These are phyloP conservation scores for Alloscopus bannaensis DNA, from an alignment of 2,888 invertebrate genomes.

Conservation along the genomic window DNA sequence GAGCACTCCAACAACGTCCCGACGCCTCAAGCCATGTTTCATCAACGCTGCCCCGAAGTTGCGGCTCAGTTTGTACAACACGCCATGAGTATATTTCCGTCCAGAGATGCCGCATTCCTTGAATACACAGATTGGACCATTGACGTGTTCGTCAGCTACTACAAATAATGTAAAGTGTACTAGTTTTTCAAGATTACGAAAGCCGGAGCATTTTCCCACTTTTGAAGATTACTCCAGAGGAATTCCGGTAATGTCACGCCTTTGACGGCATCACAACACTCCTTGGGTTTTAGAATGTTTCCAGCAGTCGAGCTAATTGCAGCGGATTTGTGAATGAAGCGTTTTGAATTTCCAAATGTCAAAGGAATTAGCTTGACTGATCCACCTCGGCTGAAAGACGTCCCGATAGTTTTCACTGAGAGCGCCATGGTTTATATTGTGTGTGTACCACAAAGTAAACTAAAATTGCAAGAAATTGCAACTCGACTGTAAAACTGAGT, in stretches of 20 bases:
- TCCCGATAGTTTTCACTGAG: neutral
- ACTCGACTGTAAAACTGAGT: too few relatives aligned
- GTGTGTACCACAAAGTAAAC: neutral
- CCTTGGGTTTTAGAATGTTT: constrained; percentile 12
- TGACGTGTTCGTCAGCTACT: too few relatives aligned
- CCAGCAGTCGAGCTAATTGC: neutral
- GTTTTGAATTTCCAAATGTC: neutral
- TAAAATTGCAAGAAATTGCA: too few relatives aligned
- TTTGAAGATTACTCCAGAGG: constrained; percentile 66
- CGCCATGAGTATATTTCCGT: constrained; percentile 58
- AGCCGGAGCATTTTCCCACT: constrained; percentile 66
- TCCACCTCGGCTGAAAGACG: neutral
- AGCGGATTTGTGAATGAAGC: neutral
- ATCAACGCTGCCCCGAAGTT: constrained; percentile 69
- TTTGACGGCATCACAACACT: constrained; percentile 49
- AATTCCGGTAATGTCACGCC: constrained; percentile 66
- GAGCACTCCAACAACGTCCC: constrained; percentile 71
- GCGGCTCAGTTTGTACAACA: constrained; percentile 64
- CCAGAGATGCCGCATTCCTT: constrained; percentile 69
- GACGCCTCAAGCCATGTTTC: constrained; percentile 62
- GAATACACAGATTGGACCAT: too few relatives aligned
- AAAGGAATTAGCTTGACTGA: neutral
- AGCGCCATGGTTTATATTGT: neutral
- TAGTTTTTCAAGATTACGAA: constrained; percentile 61
- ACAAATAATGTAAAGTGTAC: too few relatives aligned